Evolutionary conservation across 2,888 invertebrate genomes (phyloP).

Genomic region (Lamproptera curius): DNA sequence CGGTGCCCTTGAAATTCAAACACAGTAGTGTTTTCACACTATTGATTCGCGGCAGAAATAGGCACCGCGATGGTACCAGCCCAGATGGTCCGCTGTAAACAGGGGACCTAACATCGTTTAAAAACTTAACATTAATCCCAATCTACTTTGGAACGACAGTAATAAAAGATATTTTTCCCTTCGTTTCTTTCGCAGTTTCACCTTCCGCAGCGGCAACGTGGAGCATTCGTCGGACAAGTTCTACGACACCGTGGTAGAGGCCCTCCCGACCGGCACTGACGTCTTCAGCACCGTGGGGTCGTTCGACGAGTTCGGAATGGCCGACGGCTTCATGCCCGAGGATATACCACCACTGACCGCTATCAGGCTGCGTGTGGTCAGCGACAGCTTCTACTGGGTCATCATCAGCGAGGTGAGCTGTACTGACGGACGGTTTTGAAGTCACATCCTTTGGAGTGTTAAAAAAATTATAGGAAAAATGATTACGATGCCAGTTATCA

Average conservation of each 20-base stretch:
- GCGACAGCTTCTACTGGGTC: conserved; percentile 92
- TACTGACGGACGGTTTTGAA: neutral
- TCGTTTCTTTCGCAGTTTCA: conserved; percentile 82
- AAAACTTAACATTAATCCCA: no score
- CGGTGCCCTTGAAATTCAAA: no score
- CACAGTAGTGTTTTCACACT: no score
- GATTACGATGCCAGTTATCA: neutral
- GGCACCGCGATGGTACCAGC: no score
- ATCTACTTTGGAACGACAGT: no score
- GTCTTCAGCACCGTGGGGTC: conserved; percentile 84
- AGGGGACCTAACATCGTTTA: no score
- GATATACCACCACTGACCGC: conserved; percentile 83
- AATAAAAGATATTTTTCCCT: no score
- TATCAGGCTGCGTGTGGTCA: conserved; percentile 87
- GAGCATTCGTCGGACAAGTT: conserved; percentile 94
- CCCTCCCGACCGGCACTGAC: conserved; percentile 76
- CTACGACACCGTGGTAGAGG: conserved; percentile 91
- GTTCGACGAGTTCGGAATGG: conserved; percentile 90
- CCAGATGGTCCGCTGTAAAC: no score
- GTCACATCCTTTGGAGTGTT: neutral
- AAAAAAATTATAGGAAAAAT: neutral
- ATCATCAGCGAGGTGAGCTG: conserved; percentile 90
- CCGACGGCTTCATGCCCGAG: conserved; percentile 84
- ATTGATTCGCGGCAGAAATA: no score
- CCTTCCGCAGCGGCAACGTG: conserved; percentile 92